phyloP scores from a whole-genome alignment of 2,113 vertebrate genomes.

The Sclerurus mexicanus region DNA sequence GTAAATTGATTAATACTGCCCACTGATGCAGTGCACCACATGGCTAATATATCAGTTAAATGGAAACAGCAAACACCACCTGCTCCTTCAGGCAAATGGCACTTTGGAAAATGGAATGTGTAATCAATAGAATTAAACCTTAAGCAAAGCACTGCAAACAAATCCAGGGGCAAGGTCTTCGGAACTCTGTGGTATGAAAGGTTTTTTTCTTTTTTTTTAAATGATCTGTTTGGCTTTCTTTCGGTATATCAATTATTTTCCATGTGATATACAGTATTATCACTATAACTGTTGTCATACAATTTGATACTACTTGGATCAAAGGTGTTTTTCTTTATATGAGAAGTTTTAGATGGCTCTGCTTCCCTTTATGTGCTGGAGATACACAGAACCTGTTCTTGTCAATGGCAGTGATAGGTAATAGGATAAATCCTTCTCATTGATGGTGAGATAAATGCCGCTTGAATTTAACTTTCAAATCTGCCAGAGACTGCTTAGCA shows the following conservation, averaged over 20 bases:
- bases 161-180: constrained; percentile 73
- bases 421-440: constrained; percentile 41
- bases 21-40: constrained; percentile 83
- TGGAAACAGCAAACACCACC: constrained; percentile 87
- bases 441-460: constrained; percentile 35
- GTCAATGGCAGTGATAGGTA: constrained; percentile 15
- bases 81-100: constrained; percentile 86
- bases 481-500: constrained; percentile 8
- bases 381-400: background rate
- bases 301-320: background rate
- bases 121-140: constrained; percentile 87
- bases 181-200: constrained; percentile 61
- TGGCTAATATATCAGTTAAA: constrained; percentile 88
- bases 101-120: constrained; percentile 86
- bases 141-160: constrained; percentile 77
- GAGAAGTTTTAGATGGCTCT: background rate
- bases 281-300: background rate
- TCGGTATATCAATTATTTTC: constrained; percentile 9
- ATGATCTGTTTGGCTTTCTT: background rate
- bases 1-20: constrained; percentile 84
- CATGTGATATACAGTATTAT: background rate
- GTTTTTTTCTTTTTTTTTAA: background rate
- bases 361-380: background rate
- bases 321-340: background rate
- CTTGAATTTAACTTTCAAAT: constrained; percentile 58